These are phyloP conservation scores for Syrmaticus mikado DNA, from an alignment of 2,113 vertebrate genomes.

Conservation along the genomic window DNA sequence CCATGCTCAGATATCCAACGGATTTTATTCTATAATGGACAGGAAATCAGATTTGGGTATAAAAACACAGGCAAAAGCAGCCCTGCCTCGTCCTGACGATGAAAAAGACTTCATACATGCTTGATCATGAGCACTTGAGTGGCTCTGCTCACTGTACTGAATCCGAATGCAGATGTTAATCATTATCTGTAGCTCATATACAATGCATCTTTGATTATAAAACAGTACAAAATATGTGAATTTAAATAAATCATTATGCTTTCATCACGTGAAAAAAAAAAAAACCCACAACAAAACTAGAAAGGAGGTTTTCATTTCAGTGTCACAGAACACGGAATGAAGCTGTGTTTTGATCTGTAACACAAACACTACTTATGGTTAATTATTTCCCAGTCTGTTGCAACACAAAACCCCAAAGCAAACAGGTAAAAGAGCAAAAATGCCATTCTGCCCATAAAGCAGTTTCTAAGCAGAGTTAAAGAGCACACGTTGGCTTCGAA, in stretches of 20 bases:
- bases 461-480: constrained; percentile 28
- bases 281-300: background rate
- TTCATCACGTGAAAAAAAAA: background rate
- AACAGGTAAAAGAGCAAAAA: constrained; percentile 23
- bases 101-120: background rate
- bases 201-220: background rate
- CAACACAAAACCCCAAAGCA: background rate
- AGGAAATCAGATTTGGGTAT: constrained; percentile 22
- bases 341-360: background rate
- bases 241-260: background rate
- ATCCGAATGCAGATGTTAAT: constrained; percentile 26
- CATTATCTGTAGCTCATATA: background rate
- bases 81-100: background rate
- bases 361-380: background rate
- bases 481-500: background rate
- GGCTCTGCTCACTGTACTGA: background rate
- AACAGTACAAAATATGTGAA: background rate
- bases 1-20: constrained; percentile 35
- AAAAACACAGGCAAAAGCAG: constrained; percentile 35
- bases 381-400: constrained; percentile 26
- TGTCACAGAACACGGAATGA: background rate
- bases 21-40: constrained; percentile 7
- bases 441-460: background rate
- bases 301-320: background rate
- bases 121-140: constrained; percentile 39